Base-by-base conservation (phyloP, 2,113 vertebrate species). In the Sinocyclocheilus anophthalmus region DNA sequence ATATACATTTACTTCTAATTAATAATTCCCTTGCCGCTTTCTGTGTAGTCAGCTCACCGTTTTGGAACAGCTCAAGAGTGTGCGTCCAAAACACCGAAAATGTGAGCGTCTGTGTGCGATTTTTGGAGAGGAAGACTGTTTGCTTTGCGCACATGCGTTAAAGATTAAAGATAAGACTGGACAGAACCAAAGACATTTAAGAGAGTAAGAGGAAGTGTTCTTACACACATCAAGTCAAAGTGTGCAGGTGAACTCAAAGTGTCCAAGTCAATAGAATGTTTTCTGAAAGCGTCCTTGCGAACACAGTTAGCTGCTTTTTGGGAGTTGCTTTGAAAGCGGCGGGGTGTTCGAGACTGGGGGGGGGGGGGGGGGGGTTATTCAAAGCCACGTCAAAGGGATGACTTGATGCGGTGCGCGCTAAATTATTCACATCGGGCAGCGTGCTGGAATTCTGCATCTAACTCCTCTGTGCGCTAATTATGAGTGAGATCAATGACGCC, bases 341-440 rank as follows among this genome's bases (percentile, higher is more conserved):
- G 57, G 76, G 33, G 77, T 72, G 84, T 77, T 79, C 45, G 81
- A 59, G 16, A 48, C 75, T 53, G 20, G 24, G 84, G 83, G 59
- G 85, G 84, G 26, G 30, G 30, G 30, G 30, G 30, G 2, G 33
- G 87, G 88, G 24, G 90, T 91, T 91, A 87, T 92, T 94, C 93
- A 87, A 91, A 91, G 93, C 88, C 88, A 95, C 90, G 78, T 91
- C 93, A 95, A 93, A 94, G 91, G 91, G 92, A 90, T 90, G 92
- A 93, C 93, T 91, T 91, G 89, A 88, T 83, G 85, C 90, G 91
- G 93, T 82, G 93, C 90, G 91, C 92, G 87, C 84, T 95, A 92
- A 94, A 93, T 92, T 93, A 94, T 95, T 95, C 89, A 94, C 87
- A 83, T 77, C 70, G 55, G 87, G 85, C 89, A 91, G 88, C 88